Conservation (phyloP, 2,113 vertebrate species). For the Pogonocichla stellata region DNA sequence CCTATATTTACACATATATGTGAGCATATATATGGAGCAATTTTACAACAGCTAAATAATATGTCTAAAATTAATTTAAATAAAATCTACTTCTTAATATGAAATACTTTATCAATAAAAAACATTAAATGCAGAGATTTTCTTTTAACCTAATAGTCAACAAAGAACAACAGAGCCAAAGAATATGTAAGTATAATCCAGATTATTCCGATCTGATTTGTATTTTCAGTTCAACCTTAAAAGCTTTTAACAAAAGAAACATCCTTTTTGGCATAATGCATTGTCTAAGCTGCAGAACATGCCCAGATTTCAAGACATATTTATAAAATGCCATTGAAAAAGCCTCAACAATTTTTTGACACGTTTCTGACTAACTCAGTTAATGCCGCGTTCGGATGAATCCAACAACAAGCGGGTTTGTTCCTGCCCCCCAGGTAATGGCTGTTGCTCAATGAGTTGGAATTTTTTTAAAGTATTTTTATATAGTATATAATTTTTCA, state of each 20-base stretch:
- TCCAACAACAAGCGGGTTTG: not conserved
- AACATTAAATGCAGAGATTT: not conserved
- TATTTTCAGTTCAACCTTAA: slow-evolving; percentile 30
- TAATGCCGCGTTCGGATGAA: not conserved
- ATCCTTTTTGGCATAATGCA: slow-evolving; percentile 27
- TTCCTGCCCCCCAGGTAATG: not conserved
- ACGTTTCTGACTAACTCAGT: not conserved
- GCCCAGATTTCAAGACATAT: slow-evolving; percentile 28
- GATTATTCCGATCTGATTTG: slow-evolving; percentile 7
- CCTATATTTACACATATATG: not conserved
- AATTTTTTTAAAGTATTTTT: not conserved
- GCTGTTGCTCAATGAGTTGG: not conserved
- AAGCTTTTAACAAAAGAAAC: slow-evolving; percentile 48
- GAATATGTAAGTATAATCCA: not conserved
- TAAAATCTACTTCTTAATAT: not conserved
- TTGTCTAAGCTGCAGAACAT: not conserved
- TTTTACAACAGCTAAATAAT: not conserved
- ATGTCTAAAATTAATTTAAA: slow-evolving; percentile 35
- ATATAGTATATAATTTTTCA: not conserved
- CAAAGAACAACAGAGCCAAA: not conserved
- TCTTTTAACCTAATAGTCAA: not conserved
- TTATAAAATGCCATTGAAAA: slow-evolving; percentile 7
- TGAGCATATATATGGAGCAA: not conserved
- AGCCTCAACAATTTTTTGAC: not conserved
- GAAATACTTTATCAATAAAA: slow-evolving; percentile 14